Percentiles rank a stretch among this genome's conserved stretches.
Evolutionary conservation across 2,888 invertebrate species (phyloP).

Genomic region (Balanococcus diminutus): DNA sequence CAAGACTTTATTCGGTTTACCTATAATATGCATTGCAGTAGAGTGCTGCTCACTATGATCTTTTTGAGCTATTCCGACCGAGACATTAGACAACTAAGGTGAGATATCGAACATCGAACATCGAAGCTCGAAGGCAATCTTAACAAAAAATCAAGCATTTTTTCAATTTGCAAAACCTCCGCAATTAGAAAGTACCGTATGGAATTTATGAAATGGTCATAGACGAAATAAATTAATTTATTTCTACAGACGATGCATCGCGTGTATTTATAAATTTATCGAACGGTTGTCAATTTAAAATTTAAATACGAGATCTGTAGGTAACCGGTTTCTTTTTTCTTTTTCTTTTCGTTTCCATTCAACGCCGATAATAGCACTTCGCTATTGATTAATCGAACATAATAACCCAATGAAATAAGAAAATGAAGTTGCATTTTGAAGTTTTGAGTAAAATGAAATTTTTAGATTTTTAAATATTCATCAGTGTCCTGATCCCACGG

Average conservation of each 20-base stretch:
- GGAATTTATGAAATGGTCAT: neutral
- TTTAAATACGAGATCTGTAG: neutral
- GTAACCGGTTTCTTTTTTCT: neutral
- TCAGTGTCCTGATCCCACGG: too few relatives aligned
- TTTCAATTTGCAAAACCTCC: neutral
- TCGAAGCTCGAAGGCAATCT: neutral
- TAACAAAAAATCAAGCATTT: neutral
- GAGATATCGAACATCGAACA: neutral
- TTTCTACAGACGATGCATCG: neutral
- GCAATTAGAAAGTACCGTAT: constrained; percentile 4
- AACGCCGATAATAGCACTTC: neutral
- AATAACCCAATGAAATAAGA: too few relatives aligned
- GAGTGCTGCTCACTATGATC: neutral
- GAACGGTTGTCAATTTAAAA: neutral
- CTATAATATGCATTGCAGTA: neutral
- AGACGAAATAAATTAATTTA: neutral
- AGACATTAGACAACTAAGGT: constrained; percentile 21
- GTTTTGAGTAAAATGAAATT: too few relatives aligned
- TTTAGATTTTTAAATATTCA: too few relatives aligned
- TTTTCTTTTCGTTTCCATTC: neutral
- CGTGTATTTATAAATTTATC: neutral
- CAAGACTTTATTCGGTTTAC: neutral
- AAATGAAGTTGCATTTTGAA: too few relatives aligned
- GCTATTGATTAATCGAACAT: neutral
- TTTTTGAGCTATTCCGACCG: neutral